Conservation (phyloP, 2,888 invertebrate genomes). For the Euplexia lucipara region DNA sequence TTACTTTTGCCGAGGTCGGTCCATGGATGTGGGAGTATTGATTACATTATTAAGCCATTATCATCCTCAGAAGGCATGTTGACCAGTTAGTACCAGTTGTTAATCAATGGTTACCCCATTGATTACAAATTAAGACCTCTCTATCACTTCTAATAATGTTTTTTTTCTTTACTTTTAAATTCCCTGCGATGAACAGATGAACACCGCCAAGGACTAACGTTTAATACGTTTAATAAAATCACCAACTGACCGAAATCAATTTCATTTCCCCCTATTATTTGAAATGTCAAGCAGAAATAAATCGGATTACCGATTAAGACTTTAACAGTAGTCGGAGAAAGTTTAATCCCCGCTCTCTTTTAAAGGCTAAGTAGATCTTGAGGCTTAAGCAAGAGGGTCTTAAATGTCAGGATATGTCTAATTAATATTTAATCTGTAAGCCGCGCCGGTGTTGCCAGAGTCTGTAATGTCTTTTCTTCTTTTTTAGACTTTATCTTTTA, state of each 20-base stretch:
- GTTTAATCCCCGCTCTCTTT: conserved; percentile 45
- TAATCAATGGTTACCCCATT: neutral
- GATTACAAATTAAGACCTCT: neutral
- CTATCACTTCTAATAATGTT: too few relatives aligned
- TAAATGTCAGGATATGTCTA: conserved; percentile 55
- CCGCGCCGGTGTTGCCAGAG: conserved; percentile 36
- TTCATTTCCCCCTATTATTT: conserved; percentile 46
- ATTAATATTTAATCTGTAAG: conserved; percentile 56
- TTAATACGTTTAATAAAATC: conserved; percentile 47
- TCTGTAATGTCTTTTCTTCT: conserved; percentile 33
- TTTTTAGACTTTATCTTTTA: conserved; percentile 17
- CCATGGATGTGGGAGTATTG: too few relatives aligned
- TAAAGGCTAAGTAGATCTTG: conserved; percentile 54
- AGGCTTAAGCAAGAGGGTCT: conserved; percentile 23
- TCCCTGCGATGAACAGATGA: too few relatives aligned
- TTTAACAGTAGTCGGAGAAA: conserved; percentile 42
- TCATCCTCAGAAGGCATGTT: too few relatives aligned
- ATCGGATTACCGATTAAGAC: conserved; percentile 52
- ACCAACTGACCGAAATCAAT: conserved; percentile 46
- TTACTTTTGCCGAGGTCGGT: too few relatives aligned
- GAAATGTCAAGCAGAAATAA: conserved; percentile 65
- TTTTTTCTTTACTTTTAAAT: too few relatives aligned
- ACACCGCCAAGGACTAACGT: conserved; percentile 23
- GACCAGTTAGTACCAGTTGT: too few relatives aligned
- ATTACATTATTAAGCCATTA: too few relatives aligned